Conservation (phyloP, 2,888 invertebrate genomes). For the Dascillus cervinus region DNA sequence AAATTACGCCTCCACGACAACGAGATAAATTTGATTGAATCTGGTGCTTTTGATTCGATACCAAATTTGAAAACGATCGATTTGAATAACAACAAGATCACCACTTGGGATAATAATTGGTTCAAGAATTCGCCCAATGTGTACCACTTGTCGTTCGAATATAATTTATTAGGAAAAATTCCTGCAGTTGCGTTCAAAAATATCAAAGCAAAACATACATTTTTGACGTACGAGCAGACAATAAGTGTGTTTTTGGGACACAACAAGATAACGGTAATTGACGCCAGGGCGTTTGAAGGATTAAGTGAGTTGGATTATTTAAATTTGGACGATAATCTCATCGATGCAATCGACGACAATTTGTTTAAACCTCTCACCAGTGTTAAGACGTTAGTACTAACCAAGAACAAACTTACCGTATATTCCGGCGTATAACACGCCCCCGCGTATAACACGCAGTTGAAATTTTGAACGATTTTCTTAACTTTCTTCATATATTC, state of each 20-base stretch:
- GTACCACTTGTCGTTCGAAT: slow-evolving; percentile 26
- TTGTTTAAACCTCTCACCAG: slow-evolving; percentile 6
- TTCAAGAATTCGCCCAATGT: slow-evolving; percentile 31
- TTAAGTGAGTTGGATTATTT: slow-evolving; percentile 8
- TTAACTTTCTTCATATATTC: too few relatives aligned
- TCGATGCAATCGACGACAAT: not conserved
- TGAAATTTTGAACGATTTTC: too few relatives aligned
- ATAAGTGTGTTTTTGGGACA: slow-evolving; percentile 6
- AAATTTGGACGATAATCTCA: slow-evolving; percentile 8
- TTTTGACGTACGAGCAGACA: too few relatives aligned
- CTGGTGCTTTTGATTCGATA: slow-evolving; percentile 25
- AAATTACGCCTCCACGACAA: slow-evolving; percentile 20
- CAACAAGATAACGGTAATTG: slow-evolving; percentile 6
- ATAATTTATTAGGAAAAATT: slow-evolving; percentile 27
- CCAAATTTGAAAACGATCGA: slow-evolving; percentile 28
- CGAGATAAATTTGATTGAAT: slow-evolving; percentile 18
- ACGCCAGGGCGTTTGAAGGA: slow-evolving; percentile 5
- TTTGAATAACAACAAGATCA: slow-evolving; percentile 31
- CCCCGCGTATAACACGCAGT: too few relatives aligned
- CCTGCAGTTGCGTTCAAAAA: slow-evolving; percentile 24
- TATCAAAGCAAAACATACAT: slow-evolving; percentile 7
- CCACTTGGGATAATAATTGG: slow-evolving; percentile 33
- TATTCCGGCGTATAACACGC: too few relatives aligned
- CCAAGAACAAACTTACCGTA: slow-evolving; percentile 9
- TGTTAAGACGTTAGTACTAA: slow-evolving; percentile 3